These are phyloP conservation scores for Chrysochloris asiatica DNA, from an alignment of 2,113 vertebrate species.

Conservation along the genomic window DNA sequence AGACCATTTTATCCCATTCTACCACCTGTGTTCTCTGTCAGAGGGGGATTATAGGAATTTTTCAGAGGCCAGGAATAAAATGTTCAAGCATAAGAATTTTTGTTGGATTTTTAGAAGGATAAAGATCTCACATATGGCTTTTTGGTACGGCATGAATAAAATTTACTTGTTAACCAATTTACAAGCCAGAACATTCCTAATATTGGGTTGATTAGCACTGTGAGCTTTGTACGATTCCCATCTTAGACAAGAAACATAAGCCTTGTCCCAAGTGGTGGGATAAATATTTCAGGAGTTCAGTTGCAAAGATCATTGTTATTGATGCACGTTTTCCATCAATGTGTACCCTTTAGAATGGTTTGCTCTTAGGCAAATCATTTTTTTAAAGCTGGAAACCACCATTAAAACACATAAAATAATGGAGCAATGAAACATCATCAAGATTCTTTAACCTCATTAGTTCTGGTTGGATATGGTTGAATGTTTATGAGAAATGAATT, in stretches of 20 bases:
- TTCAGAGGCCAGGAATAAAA: background rate
- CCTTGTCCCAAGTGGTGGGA: background rate
- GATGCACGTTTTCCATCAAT: background rate
- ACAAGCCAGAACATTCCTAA: conserved; percentile 35
- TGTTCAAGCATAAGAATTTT: background rate
- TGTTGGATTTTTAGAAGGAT: conserved; percentile 30
- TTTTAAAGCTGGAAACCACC: background rate
- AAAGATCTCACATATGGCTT: conserved; percentile 53
- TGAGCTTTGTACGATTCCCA: background rate
- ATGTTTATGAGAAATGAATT: background rate
- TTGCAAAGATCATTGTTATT: background rate
- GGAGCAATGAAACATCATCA: background rate
- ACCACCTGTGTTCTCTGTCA: background rate
- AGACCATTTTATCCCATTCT: background rate
- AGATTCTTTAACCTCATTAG: background rate
- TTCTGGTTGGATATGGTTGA: background rate
- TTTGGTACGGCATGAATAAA: conserved; percentile 38
- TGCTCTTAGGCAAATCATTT: background rate
- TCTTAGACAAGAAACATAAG: conserved; percentile 6
- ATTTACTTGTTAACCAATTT: conserved; percentile 17
- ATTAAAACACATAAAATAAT: background rate
- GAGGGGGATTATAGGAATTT: background rate
- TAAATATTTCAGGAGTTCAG: conserved; percentile 19
- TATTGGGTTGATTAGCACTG: background rate
- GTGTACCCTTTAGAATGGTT: background rate